Percentiles rank a stretch among this genome's conserved stretches.
Conservation (phyloP, 2,797 vertebrate genomes). For the Lindbergichthys nudifrons region DNA sequence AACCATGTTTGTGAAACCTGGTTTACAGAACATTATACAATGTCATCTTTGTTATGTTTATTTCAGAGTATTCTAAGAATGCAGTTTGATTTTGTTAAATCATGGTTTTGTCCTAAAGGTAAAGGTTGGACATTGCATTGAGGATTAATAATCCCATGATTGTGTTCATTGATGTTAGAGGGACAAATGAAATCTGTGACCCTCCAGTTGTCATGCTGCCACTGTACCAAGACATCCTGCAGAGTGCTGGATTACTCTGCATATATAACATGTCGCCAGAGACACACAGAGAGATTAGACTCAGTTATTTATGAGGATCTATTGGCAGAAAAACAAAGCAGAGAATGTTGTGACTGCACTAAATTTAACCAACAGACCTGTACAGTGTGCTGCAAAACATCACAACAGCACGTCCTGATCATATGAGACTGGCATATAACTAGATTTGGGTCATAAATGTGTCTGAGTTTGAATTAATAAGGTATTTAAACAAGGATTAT, state of each 20-base stretch:
- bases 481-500: too few species aligned
- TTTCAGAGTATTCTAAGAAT: neutral
- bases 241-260: slow-evolving; percentile 9
- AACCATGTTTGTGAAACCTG: too few species aligned
- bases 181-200: neutral
- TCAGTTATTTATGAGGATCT: neutral
- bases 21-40: too few species aligned
- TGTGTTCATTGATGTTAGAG: slow-evolving; percentile 8
- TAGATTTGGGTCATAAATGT: neutral
- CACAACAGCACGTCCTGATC: neutral
- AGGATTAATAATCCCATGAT: slow-evolving; percentile 21
- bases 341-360: neutral
- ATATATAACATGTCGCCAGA: neutral
- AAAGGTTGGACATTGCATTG: slow-evolving; percentile 14
- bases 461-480: too few species aligned
- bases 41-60: neutral
- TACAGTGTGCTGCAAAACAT: neutral
- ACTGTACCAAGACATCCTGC: neutral
- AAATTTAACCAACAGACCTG: neutral
- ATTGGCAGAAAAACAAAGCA: neutral
- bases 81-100: neutral
- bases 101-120: neutral
- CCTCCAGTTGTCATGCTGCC: neutral
- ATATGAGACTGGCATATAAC: neutral
- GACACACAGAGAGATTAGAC: neutral